Percentiles rank a stretch among this genome's conserved stretches.
Conservation (phyloP, 1,140 invertebrate species). For the Gryllus bimaculatus region DNA sequence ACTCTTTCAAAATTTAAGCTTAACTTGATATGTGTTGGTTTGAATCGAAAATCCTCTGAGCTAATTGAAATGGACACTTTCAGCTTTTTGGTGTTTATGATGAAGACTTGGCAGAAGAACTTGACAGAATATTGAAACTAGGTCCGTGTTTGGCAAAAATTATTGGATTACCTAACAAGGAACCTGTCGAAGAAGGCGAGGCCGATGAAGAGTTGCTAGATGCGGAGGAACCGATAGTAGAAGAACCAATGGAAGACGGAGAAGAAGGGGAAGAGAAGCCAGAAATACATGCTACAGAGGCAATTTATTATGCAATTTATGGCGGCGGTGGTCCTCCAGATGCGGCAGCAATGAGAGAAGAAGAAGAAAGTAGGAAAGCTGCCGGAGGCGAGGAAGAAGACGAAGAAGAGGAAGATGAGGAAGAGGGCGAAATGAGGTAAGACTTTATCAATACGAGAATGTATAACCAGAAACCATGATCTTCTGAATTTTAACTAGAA, state of each 20-base stretch:
- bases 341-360: background rate
- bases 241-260: background rate
- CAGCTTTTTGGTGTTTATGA: background rate
- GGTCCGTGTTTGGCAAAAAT: background rate
- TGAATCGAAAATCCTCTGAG: too few species aligned
- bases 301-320: too few species aligned
- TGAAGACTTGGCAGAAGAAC: background rate
- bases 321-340: background rate
- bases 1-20: too few species aligned
- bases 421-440: too few species aligned
- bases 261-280: background rate
- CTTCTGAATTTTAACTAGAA: too few species aligned
- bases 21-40: too few species aligned
- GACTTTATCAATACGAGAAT: too few species aligned
- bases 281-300: too few species aligned
- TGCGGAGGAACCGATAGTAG: background rate
- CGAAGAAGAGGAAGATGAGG: background rate
- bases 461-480: too few species aligned
- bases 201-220: too few species aligned
- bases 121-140: background rate
- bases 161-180: background rate
- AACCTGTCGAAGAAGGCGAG: background rate
- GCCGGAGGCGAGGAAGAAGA: background rate
- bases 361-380: background rate
- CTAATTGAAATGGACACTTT: too few species aligned